Conservation (phyloP, 2,113 vertebrate genomes). For the Capreolus pygargus region DNA sequence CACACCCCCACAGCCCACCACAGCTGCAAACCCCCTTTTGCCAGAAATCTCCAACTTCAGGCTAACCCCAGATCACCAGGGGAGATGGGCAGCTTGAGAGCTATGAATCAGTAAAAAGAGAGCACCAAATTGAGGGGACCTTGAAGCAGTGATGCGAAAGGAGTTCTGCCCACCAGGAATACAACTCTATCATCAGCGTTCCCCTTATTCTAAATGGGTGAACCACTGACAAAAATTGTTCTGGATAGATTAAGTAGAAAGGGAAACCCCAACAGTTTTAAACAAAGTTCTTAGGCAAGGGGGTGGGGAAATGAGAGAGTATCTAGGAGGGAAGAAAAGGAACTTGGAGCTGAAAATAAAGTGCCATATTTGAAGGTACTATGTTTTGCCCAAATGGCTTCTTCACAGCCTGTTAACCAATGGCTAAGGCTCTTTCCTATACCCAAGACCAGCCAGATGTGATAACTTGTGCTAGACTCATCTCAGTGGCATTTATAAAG, state of each 20-base stretch:
- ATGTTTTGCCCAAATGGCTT: slow-evolving; percentile 43
- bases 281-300: background rate
- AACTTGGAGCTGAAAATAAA: background rate
- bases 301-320: background rate
- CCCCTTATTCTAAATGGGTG: background rate
- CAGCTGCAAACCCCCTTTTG: slow-evolving; percentile 32
- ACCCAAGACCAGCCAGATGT: slow-evolving; percentile 50
- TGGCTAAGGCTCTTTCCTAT: background rate
- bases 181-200: background rate
- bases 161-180: background rate
- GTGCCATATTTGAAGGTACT: background rate
- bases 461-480: background rate
- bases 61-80: background rate
- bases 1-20: background rate
- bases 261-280: background rate
- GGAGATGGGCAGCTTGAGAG: background rate
- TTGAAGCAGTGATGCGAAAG: background rate
- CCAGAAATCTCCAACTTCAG: background rate
- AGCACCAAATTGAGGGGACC: background rate
- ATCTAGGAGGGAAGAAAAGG: background rate
- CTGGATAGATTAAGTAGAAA: background rate
- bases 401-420: slow-evolving; percentile 18
- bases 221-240: background rate
- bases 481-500: background rate
- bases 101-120: background rate